These are phyloP conservation scores for Gnatocerus cornutus DNA, from an alignment of 2,888 invertebrate genomes.

Conservation along the genomic window DNA sequence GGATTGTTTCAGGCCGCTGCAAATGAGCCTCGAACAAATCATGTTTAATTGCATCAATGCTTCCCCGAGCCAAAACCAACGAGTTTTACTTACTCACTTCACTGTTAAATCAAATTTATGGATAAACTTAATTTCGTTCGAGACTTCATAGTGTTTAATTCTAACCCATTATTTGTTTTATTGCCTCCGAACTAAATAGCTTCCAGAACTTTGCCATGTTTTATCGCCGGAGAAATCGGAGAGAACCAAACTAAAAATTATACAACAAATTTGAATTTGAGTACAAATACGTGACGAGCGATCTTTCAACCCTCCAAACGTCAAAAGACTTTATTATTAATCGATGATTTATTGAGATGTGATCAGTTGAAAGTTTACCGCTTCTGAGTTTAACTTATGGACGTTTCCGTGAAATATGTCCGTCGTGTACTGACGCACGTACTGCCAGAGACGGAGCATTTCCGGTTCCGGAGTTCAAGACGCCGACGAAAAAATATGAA, in stretches of 20 bases:
- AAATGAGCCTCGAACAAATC: slow-evolving; percentile 68
- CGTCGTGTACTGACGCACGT: slow-evolving; percentile 42
- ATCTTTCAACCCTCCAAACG: slow-evolving; percentile 24
- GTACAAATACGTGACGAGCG: slow-evolving; percentile 21
- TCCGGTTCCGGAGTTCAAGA: slow-evolving; percentile 43
- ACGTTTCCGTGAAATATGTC: slow-evolving; percentile 47
- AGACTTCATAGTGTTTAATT: slow-evolving; percentile 69
- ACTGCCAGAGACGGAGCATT: slow-evolving; percentile 43
- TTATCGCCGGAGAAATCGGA: slow-evolving; percentile 30
- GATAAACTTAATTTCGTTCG: slow-evolving; percentile 71
- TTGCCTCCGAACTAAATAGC: slow-evolving; percentile 62
- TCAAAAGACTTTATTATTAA: slow-evolving; percentile 64
- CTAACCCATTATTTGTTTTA: slow-evolving; percentile 69
- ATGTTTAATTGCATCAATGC: slow-evolving; percentile 73
- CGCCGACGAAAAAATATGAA: slow-evolving; percentile 40
- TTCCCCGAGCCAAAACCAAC: slow-evolving; percentile 61
- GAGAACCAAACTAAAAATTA: slow-evolving; percentile 33
- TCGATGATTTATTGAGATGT: slow-evolving; percentile 65
- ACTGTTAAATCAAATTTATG: slow-evolving; percentile 72
- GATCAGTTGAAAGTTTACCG: slow-evolving; percentile 58
- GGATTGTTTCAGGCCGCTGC: slow-evolving; percentile 61
- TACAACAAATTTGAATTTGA: not conserved
- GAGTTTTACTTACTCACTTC: slow-evolving; percentile 67
- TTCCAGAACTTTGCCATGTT: slow-evolving; percentile 43
- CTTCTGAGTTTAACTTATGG: slow-evolving; percentile 48